These are phyloP conservation scores for Bos taurus DNA, from an alignment of 2,113 vertebrate genomes.

Conservation along the genomic window ARS-UCD2.0 NC_037336.1:33462001-33462500, in stretches of 20 bases:
- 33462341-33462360: neutral
- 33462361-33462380: neutral
- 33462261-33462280: neutral
- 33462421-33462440: neutral
- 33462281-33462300: neutral
- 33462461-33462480: neutral
- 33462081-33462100: neutral
- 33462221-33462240: neutral
- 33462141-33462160: neutral
- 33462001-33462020: neutral
- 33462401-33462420: neutral
- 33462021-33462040: neutral
- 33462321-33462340: neutral
- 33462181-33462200: neutral
- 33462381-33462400: neutral
- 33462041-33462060: neutral
- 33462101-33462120: neutral
- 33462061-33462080: neutral
- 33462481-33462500: neutral
- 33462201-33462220: neutral
- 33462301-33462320: neutral
- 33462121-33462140: neutral
- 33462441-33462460: neutral
- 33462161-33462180: neutral
- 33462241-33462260: neutral